phyloP scores from a whole-genome alignment of 2,888 invertebrate species.

The Trichopria drosophilae region DNA sequence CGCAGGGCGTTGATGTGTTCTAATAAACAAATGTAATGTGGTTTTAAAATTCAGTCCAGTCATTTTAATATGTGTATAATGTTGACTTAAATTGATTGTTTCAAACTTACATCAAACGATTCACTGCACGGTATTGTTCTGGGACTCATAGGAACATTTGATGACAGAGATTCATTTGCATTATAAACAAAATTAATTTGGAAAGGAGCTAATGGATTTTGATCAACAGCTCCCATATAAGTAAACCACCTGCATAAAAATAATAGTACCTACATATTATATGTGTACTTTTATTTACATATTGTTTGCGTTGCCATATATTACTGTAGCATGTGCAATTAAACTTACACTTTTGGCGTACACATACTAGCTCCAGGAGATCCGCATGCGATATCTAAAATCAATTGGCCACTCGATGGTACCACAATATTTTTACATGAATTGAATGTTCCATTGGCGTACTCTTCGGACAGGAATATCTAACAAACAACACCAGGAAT shows the following conservation, averaged over 20 bases:
- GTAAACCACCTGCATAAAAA: conserved; percentile 65
- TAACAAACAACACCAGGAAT: conserved; percentile 25
- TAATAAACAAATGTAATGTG: conserved; percentile 33
- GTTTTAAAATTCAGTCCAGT: neutral
- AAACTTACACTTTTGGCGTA: conserved; percentile 60
- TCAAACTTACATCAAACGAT: conserved; percentile 60
- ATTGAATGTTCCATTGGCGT: conserved; percentile 68
- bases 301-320: conserved; percentile 14
- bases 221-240: conserved; percentile 64
- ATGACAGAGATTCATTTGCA: conserved; percentile 53
- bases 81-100: neutral
- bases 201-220: conserved; percentile 66
- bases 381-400: conserved; percentile 80
- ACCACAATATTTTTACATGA: conserved; percentile 80
- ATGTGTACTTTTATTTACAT: conserved; percentile 40
- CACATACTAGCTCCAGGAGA: conserved; percentile 68
- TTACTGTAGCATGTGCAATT: too few relatives aligned
- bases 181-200: conserved; percentile 64
- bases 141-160: conserved; percentile 56
- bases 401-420: conserved; percentile 74
- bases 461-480: conserved; percentile 63
- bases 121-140: conserved; percentile 64
- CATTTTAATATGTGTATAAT: neutral
- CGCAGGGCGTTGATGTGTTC: conserved; percentile 67
- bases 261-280: neutral